These are phyloP conservation scores for Pseudonaja textilis DNA, from an alignment of 2,113 vertebrate genomes.

Conservation along the genomic window DNA sequence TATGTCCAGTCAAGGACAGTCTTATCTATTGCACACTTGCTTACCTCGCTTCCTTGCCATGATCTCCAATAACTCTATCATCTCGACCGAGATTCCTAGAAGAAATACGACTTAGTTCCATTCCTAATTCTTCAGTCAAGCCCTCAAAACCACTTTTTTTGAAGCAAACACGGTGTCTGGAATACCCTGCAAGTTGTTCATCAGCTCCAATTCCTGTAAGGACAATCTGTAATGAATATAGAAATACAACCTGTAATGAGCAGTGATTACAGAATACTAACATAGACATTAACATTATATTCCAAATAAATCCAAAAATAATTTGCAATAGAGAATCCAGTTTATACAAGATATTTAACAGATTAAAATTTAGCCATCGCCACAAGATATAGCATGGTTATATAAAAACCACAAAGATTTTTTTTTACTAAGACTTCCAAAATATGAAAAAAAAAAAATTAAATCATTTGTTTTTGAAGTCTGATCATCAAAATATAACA, in stretches of 20 bases:
- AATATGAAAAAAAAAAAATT: background rate
- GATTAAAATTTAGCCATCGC: background rate
- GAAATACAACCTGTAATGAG: slow-evolving; percentile 78
- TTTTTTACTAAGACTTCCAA: background rate
- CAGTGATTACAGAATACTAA: background rate
- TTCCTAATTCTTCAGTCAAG: slow-evolving; percentile 81
- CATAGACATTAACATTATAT: background rate
- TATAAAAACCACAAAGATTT: background rate
- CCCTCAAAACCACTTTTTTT: slow-evolving; percentile 74
- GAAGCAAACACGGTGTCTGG: slow-evolving; percentile 85
- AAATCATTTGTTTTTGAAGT: background rate
- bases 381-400: background rate
- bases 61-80: slow-evolving; percentile 88
- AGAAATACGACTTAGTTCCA: slow-evolving; percentile 89
- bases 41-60: slow-evolving; percentile 93
- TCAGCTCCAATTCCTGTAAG: slow-evolving; percentile 94
- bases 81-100: slow-evolving; percentile 93
- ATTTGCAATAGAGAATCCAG: too few relatives aligned
- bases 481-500: background rate
- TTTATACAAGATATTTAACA: background rate
- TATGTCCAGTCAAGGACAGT: background rate
- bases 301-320: background rate
- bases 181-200: slow-evolving; percentile 94
- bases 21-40: background rate
- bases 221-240: slow-evolving; percentile 73